A percentile compares a stretch with the other conserved stretches of the same genome.
Conservation (phyloP, 2,113 vertebrate genomes). For the Dryoscopus gambensis region DNA sequence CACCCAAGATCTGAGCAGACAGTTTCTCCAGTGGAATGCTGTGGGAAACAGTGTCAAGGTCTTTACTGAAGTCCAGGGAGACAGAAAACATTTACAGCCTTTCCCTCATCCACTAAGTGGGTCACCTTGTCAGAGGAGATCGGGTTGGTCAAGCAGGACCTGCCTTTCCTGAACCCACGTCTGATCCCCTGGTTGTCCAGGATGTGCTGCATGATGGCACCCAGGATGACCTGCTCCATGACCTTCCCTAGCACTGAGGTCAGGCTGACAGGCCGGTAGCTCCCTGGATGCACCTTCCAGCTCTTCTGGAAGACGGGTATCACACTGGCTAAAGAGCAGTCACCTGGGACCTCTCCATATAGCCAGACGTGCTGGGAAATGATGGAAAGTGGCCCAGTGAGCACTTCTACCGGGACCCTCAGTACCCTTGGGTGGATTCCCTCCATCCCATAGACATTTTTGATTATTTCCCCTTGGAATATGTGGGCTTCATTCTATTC, state of each 20-base stretch:
- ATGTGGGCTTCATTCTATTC: not conserved
- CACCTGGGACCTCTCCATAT: not conserved
- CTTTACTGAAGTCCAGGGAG: not conserved
- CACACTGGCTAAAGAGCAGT: not conserved
- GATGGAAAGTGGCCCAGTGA: not conserved
- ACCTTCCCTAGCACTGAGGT: not conserved
- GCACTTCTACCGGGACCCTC: not conserved
- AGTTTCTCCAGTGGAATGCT: not conserved
- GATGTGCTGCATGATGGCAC: not conserved
- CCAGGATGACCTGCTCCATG: not conserved
- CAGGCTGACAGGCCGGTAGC: not conserved
- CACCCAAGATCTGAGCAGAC: not conserved
- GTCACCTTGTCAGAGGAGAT: not conserved
- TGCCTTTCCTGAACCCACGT: not conserved
- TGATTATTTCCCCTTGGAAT: not conserved
- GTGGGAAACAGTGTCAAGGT: not conserved
- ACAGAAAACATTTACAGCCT: not conserved
- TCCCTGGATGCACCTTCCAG: not conserved
- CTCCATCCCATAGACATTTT: fast-evolving
- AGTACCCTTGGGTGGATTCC: not conserved
- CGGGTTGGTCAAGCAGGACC: not conserved
- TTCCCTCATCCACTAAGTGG: not conserved
- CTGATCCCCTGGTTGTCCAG: not conserved
- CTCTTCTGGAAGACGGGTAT: not conserved
- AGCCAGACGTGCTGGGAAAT: not conserved